Percentiles rank a stretch among this genome's conserved stretches.
Conservation (phyloP, 2,888 invertebrate genomes). For the Cecidostiba fungosa region DNA sequence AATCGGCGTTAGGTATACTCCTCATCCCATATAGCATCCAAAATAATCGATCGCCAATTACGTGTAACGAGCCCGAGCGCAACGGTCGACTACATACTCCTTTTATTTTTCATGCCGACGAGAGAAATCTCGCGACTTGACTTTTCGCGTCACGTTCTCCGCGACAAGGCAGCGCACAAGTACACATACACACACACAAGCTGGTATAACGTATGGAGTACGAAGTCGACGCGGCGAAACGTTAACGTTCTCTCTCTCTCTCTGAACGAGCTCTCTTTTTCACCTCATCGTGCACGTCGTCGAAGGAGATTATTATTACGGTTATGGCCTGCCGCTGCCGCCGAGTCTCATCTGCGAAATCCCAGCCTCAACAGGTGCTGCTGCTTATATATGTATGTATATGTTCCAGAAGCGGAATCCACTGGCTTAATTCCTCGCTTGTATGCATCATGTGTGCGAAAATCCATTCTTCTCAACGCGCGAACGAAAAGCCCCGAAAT, state of each 20-base stretch:
- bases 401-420: not conserved
- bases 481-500: conserved; percentile 13
- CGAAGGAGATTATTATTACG: conserved; percentile 31
- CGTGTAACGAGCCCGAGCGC: not conserved
- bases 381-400: too few species aligned
- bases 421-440: not conserved
- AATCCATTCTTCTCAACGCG: conserved; percentile 38
- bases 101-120: conserved; percentile 31
- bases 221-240: conserved; percentile 22
- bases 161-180: conserved; percentile 33
- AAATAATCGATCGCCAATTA: conserved; percentile 30
- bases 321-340: conserved; percentile 8
- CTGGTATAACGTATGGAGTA: conserved; percentile 42
- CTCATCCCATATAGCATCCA: not conserved
- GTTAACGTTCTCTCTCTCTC: not conserved
- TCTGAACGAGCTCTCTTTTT: conserved; percentile 18
- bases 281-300: conserved; percentile 1
- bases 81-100: not conserved
- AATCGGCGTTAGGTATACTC: not conserved
- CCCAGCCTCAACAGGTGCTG: conserved; percentile 50
- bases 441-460: not conserved
- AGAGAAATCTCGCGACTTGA: conserved; percentile 30
- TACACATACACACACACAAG: not conserved
- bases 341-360: conserved; percentile 21
- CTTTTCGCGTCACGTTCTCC: conserved; percentile 55